Evolutionary conservation across 2,797 vertebrate species (phyloP), one percentile per base, ranked within the genome.

Genomic region (Psittacula echo): DNA sequence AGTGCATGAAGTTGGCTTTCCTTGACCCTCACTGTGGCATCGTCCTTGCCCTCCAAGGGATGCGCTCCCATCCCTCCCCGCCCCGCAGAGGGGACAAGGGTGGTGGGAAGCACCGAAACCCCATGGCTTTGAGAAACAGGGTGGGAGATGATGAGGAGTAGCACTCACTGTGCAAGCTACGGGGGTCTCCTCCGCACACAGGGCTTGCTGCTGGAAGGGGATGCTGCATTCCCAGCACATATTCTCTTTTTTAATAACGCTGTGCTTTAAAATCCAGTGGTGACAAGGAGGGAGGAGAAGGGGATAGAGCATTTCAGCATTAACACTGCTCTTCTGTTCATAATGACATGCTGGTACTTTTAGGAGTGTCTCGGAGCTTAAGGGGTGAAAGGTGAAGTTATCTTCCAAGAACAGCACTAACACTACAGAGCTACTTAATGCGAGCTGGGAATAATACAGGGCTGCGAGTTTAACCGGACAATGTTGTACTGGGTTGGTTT

Each of bases 351-450:
- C 88, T 48, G 88, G 87, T 89, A 85, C 92, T 95, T 96, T 94
- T 94, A 96, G 94, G 95, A 97, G 94, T 91, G 79, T 94, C 95
- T 95, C 6, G 7, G 93, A 97, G 96, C 95, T 93, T 96, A 96
- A 94, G 70, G 81, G 96, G 97, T 97, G 95, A 96, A 53, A 93
- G 96, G 96, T 96, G 96, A 96, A 95, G 89, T 96, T 95, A 98
- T 97, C 97, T 97, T 96, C 92, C 94, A 70, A 77, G 95, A 94
- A 86, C 96, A 97, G 95, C 72, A 29, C 90, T 96, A 95, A 94
- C 76, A 27, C 87, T 84, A 68, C 94, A 95, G 95, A 95, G 95
- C 95, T 88, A 81, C 95, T 95, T 93, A 94, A 95, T 53, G 79
- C 60, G 13, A 89, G 93, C 72, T 11, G 51, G 81, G 94, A 97